These are phyloP conservation scores for Enteromius paludinosus DNA, from an alignment of 2,797 vertebrate species.

Conservation along the genomic window DNA sequence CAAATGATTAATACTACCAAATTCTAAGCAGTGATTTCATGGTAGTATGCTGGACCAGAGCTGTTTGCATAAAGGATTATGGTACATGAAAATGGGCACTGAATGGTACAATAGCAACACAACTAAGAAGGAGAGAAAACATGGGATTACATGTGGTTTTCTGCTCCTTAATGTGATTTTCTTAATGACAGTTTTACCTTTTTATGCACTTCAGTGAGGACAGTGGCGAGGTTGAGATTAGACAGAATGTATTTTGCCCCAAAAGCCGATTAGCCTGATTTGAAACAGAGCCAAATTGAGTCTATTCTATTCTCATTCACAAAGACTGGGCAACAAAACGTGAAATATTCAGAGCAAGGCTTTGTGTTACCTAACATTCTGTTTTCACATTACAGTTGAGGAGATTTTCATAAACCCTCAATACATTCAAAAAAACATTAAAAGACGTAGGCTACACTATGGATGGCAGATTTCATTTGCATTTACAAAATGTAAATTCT, in stretches of 20 bases:
- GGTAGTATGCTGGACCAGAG: constrained; percentile 38
- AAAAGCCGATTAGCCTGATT: constrained; percentile 75
- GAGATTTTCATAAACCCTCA: constrained; percentile 16
- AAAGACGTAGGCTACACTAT: background rate
- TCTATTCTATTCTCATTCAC: constrained; percentile 55
- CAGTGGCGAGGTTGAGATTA: constrained; percentile 74
- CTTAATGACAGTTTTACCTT: constrained; percentile 75
- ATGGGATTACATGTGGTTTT: constrained; percentile 78
- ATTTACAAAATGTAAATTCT: background rate
- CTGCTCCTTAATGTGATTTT: constrained; percentile 75
- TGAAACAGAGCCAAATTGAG: constrained; percentile 71
- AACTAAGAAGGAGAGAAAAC: constrained; percentile 66
- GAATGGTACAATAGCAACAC: constrained; percentile 64
- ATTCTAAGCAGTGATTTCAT: constrained; percentile 44
- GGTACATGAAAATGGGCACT: constrained; percentile 60
- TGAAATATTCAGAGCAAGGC: constrained; percentile 27
- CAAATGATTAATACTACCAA: constrained; percentile 11
- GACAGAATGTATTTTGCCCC: constrained; percentile 69
- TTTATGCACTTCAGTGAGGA: constrained; percentile 70
- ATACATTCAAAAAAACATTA: background rate
- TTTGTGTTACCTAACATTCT: constrained; percentile 25
- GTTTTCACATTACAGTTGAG: constrained; percentile 19
- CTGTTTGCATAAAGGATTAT: constrained; percentile 69
- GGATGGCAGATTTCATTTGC: constrained; percentile 5
- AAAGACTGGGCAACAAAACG: constrained; percentile 39